phyloP scores from a whole-genome alignment of 2,888 invertebrate species.

The Mechanitis mazaeus region DNA sequence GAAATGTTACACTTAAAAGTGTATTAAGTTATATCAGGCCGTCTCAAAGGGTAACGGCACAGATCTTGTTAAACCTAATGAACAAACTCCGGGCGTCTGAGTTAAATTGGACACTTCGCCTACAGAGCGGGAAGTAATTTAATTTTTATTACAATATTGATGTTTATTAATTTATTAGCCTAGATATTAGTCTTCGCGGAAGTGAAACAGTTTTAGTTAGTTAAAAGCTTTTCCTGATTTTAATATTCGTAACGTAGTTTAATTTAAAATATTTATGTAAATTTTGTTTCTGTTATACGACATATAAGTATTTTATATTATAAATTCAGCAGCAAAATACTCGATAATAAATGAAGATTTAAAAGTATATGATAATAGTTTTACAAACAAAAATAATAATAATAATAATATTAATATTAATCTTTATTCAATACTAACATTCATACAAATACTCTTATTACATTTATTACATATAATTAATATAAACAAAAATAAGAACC shows the following conservation, averaged over 20 bases:
- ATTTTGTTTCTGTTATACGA: too few species aligned
- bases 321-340: too few species aligned
- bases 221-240: not conserved
- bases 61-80: constrained; percentile 70
- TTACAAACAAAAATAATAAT: too few species aligned
- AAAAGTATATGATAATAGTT: too few species aligned
- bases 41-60: constrained; percentile 59
- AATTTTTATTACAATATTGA: constrained; percentile 33
- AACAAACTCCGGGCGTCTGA: constrained; percentile 63
- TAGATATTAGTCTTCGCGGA: constrained; percentile 8
- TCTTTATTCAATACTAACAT: too few species aligned
- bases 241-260: not conserved
- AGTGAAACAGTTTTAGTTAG: not conserved
- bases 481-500: not conserved
- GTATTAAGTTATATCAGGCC: constrained; percentile 46
- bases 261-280: not conserved
- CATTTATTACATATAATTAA: not conserved
- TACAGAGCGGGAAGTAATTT: constrained; percentile 33
- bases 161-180: constrained; percentile 23
- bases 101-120: constrained; percentile 45
- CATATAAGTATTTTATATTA: too few species aligned
- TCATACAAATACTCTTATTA: too few species aligned
- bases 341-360: too few species aligned
- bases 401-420: too few species aligned
- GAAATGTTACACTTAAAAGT: constrained; percentile 33